phyloP scores from a whole-genome alignment of 2,113 vertebrate genomes.

The Cyphomyrus plagiostoma region DNA sequence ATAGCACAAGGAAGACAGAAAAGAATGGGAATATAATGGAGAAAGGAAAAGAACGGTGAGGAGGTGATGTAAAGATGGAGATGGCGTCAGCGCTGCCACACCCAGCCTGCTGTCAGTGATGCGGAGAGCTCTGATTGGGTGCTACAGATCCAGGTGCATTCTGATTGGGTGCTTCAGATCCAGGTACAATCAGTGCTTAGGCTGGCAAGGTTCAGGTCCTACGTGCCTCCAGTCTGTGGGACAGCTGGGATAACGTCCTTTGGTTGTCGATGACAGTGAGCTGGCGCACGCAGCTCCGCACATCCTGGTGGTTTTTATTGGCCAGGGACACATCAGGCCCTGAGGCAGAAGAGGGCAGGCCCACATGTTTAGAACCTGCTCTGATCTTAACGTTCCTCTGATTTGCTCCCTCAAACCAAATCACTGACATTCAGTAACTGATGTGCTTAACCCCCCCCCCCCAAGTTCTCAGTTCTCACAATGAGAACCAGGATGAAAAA shows the following conservation, averaged over 20 bases:
- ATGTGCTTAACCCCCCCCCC: not conserved
- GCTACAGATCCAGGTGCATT: constrained; percentile 19
- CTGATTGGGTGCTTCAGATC: constrained; percentile 16
- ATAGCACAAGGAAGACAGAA: not conserved
- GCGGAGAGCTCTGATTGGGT: constrained; percentile 22
- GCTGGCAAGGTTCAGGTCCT: constrained; percentile 68
- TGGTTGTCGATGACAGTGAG: constrained; percentile 97
- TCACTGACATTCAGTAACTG: not conserved
- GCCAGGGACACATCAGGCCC: constrained; percentile 79
- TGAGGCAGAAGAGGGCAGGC: constrained; percentile 50
- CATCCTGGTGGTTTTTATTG: constrained; percentile 89
- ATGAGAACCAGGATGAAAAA: not conserved
- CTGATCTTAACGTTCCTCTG: not conserved
- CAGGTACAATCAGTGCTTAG: constrained; percentile 47
- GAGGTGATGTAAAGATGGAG: not conserved
- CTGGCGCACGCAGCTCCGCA: constrained; percentile 85
- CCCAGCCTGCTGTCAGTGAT: not conserved
- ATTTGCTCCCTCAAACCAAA: not conserved
- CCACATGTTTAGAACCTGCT: not conserved
- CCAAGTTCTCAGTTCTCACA: not conserved
- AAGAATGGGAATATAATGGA: not conserved
- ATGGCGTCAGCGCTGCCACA: not conserved
- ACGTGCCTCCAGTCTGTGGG: constrained; percentile 86
- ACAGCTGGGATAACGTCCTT: constrained; percentile 92
- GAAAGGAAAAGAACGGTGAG: not conserved